Evolutionary conservation across 2,888 invertebrate genomes (phyloP).

Genomic region (Bombyx huttoni): DNA sequence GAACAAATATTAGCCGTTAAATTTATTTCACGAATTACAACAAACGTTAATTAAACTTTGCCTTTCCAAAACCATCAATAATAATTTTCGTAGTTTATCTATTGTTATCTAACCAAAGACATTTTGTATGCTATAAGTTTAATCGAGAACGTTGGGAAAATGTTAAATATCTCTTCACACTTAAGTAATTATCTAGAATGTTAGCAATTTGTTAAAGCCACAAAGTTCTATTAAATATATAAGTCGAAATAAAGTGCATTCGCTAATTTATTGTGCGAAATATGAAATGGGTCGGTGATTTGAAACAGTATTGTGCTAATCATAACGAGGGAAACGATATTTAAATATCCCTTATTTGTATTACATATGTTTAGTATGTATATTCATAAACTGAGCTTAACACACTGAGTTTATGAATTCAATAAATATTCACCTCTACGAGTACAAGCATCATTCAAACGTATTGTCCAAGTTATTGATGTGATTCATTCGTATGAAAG

Average conservation of each 20-base stretch:
- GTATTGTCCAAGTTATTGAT: not conserved
- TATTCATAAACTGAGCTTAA: not conserved
- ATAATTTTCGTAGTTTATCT: not conserved
- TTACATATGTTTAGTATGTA: not conserved
- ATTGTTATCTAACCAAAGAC: not conserved
- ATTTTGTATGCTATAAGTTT: not conserved
- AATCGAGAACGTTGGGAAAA: not conserved
- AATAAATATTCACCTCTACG: no score
- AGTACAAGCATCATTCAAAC: not conserved
- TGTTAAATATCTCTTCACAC: not conserved
- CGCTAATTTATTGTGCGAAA: not conserved
- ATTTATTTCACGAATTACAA: not conserved
- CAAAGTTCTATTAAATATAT: not conserved
- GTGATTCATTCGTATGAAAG: not conserved
- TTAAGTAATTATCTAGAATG: not conserved
- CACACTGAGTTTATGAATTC: not conserved
- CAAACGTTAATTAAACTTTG: not conserved
- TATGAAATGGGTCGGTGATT: not conserved
- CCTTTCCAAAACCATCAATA: not conserved
- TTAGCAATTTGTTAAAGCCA: not conserved
- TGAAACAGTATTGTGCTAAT: no score
- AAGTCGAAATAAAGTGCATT: not conserved
- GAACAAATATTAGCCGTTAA: not conserved
- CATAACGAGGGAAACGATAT: no score
- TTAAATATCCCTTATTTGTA: not conserved